These are phyloP conservation scores for Eretmocerus hayati DNA, from an alignment of 2,888 invertebrate species.

Conservation along the genomic window DNA sequence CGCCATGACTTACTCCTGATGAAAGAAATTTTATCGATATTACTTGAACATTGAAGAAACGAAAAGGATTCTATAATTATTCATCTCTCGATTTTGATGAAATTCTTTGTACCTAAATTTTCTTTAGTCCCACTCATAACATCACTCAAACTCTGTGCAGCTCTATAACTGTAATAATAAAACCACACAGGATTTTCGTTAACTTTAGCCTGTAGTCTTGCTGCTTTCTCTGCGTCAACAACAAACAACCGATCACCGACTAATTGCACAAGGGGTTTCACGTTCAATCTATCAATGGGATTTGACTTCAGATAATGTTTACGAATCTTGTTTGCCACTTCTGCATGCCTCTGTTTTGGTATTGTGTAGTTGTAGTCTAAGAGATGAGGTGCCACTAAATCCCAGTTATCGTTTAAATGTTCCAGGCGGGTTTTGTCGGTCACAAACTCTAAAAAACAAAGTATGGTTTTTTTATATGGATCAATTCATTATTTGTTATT, in stretches of 20 bases:
- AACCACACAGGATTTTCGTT: constrained; percentile 57
- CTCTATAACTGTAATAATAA: constrained; percentile 60
- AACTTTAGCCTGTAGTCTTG: constrained; percentile 53
- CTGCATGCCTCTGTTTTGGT: constrained; percentile 45
- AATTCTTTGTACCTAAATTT: constrained; percentile 51
- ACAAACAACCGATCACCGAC: constrained; percentile 64
- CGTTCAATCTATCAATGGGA: constrained; percentile 45
- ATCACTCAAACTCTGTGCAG: constrained; percentile 54
- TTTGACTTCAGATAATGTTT: constrained; percentile 52
- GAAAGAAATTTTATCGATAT: background rate
- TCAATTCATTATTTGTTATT: background rate
- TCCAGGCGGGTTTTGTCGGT: constrained; percentile 46
- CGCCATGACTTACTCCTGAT: constrained; percentile 59
- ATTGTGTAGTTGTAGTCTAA: constrained; percentile 59
- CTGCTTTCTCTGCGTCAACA: constrained; percentile 55
- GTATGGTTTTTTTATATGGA: background rate
- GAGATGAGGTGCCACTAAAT: constrained; percentile 55
- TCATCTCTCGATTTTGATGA: too few species aligned
- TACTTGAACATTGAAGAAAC: background rate
- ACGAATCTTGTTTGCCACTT: constrained; percentile 51
- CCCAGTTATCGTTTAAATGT: constrained; percentile 55
- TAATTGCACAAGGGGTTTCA: constrained; percentile 47
- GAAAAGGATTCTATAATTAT: too few species aligned
- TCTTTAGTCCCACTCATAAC: constrained; percentile 50
- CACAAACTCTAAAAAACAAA: constrained; percentile 35